Evolutionary conservation across 2,797 vertebrate species (phyloP).

Genomic region (Melanotaenia trifasciata): DNA sequence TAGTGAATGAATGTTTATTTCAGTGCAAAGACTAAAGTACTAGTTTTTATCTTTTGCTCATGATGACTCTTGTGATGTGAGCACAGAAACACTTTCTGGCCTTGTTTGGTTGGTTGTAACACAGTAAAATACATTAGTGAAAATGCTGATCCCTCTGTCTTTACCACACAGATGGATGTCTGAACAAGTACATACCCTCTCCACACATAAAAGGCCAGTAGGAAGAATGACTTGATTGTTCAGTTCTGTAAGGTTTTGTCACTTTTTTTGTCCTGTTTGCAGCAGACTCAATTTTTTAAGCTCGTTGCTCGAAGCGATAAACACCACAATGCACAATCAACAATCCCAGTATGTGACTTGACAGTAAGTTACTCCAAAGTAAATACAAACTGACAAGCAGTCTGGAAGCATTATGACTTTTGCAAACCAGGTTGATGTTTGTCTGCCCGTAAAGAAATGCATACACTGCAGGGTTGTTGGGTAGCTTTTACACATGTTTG

Average conservation of each 20-base stretch:
- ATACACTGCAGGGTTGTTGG: slow-evolving; percentile 6
- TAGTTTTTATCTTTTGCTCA: neutral
- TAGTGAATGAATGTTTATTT: neutral
- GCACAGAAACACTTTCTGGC: neutral
- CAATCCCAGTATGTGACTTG: slow-evolving; percentile 11
- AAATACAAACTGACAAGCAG: slow-evolving; percentile 34
- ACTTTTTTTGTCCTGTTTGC: neutral
- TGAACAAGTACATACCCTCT: neutral
- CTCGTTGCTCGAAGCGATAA: neutral
- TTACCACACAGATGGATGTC: neutral
- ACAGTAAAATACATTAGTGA: neutral
- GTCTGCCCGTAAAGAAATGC: slow-evolving; percentile 6
- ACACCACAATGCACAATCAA: slow-evolving; percentile 22
- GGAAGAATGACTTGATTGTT: neutral
- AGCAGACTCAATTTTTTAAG: slow-evolving; percentile 19
- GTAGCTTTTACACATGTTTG: neutral
- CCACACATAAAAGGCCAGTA: neutral
- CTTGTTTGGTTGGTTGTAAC: neutral
- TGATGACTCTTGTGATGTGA: neutral
- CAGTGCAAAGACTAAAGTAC: neutral
- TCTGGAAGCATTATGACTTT: slow-evolving; percentile 32
- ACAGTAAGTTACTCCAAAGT: slow-evolving; percentile 11
- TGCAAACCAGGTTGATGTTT: slow-evolving; percentile 22
- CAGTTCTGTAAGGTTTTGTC: neutral
- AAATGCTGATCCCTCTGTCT: neutral